Percentiles rank a stretch among this genome's conserved stretches.
These are phyloP conservation scores for Ptychoptera contaminata DNA, from an alignment of 2,888 invertebrate genomes.

Conservation along the genomic window DNA sequence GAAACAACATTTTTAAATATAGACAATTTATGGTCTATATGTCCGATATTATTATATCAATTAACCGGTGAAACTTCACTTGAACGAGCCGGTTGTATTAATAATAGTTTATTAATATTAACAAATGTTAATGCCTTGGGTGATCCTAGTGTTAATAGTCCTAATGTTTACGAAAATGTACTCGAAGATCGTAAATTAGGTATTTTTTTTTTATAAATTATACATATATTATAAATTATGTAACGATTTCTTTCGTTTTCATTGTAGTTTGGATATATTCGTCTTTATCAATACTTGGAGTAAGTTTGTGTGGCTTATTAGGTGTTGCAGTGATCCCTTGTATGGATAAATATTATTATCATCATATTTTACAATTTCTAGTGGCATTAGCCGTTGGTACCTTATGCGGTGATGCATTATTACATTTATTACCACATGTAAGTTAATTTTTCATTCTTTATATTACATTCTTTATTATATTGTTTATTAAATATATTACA, in stretches of 20 bases:
- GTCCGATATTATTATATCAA: constrained; percentile 53
- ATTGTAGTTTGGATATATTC: constrained; percentile 69
- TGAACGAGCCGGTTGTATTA: constrained; percentile 41
- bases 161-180: constrained; percentile 5
- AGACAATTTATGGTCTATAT: constrained; percentile 35
- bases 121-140: no score
- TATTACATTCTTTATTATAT: background rate
- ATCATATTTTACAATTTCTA: constrained; percentile 77
- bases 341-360: constrained; percentile 77
- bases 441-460: constrained; percentile 23
- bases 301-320: constrained; percentile 73
- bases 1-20: constrained; percentile 10
- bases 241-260: background rate
- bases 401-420: constrained; percentile 75
- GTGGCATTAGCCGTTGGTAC: constrained; percentile 89
- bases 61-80: constrained; percentile 38
- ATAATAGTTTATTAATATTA: constrained; percentile 22
- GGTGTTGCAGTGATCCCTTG: constrained; percentile 83
- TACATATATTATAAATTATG: constrained; percentile 1
- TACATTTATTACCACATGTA: constrained; percentile 84
- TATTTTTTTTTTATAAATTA: background rate
- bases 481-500: constrained; percentile 12
- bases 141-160: constrained; percentile 13
- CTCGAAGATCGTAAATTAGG: constrained; percentile 13
- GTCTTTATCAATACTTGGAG: constrained; percentile 60